Base-by-base conservation (phyloP, 2,797 vertebrate species). In the Acanthurus leucopareius region DNA sequence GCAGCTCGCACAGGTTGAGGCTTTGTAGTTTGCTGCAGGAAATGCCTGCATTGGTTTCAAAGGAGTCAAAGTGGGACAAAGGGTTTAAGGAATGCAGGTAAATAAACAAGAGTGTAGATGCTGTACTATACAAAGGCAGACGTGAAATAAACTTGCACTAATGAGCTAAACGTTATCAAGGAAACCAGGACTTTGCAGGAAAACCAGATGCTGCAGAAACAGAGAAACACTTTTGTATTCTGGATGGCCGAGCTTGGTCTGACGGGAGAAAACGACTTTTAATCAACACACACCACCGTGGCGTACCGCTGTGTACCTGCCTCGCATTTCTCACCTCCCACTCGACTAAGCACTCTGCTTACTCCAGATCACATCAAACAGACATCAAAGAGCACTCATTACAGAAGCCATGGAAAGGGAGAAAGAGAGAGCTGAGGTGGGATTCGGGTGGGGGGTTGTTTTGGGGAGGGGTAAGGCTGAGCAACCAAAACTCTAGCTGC, bases 311-410 rank as follows among this genome's bases (percentile, higher is more conserved):
- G 25, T 61, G 54, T 85, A 90, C 82, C 82, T 85, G 72, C 44
- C 79, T 80, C n/a, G 0, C 75, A 69, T 83, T 82, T 65, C 75
- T 86, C n/a, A 2, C 65, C 70, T 81, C 70, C 79, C 51, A 61
- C 77, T 75, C 71, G 65, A 59, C 66, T 71, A 69, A 82, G 69
- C 76, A 54, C 77, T 70, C 71, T 72, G 71, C 77, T 86, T 80
- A 88, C 74, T 84, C 78, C 9, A 70, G 74, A 87, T 85, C 71
- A 68, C 70, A 76, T 49, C 80, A 51, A 51, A 51, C 17, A 51
- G 49, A 89, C 83, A 84, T 92, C 87, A 93, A 89, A 91, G 73
- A 78, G 59, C 20, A 20, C 75, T 86, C 71, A 80, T 87, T 83
- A 83, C 72, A 78, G 73, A 72, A 71, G 38, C 66, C 40, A 80